Evolutionary conservation across 2,113 vertebrate genomes (phyloP), one percentile per base, ranked within the genome.

Genomic region (Esox niger): DNA sequence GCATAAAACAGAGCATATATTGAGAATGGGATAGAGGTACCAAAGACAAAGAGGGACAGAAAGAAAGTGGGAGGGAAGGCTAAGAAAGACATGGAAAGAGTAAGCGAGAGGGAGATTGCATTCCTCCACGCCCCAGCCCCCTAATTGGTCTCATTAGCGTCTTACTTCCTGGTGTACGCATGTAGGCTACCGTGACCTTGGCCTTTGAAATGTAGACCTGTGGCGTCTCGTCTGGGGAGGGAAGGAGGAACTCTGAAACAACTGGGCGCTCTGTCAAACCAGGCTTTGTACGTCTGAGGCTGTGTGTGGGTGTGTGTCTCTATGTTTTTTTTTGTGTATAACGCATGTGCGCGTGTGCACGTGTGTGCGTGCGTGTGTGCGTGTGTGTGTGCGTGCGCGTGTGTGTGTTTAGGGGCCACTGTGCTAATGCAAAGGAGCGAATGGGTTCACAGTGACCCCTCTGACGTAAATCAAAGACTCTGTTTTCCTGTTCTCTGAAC

Each of bases 121-220:
- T 85, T 69, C 66, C 70, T 79, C 79, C 79, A 70, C 46, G 77
- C 69, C 57, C 73, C 80, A 78, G 79, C 74, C 79, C 84, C 79
- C 79, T 88, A 90, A 91, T 91, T 89, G 84, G 66, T 76, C 82
- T 87, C 81, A 90, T 92, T 91, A 90, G 83, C 75, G 67, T 61
- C 70, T 76, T 81, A 90, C 83, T 88, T 90, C 84, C 88, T 88
- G 75, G 71, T 88, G 81, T 79, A 78, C 76, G 77, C 69, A 27
- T 73, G 70, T 80, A 26, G 74, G 68, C 82, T 35, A 20, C 47
- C 67, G 66, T 88, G 89, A 90, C 89, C 89, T 89, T 89, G 88
- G 79, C 82, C 83, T 92, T 89, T 91, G 86, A 88, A 86, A 90
- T 81, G 71, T 70, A 82, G 83, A 84, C 52, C 78, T 69, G 62